Evolutionary conservation across 2,888 invertebrate species (phyloP).

Genomic region (Catocala sponsa): DNA sequence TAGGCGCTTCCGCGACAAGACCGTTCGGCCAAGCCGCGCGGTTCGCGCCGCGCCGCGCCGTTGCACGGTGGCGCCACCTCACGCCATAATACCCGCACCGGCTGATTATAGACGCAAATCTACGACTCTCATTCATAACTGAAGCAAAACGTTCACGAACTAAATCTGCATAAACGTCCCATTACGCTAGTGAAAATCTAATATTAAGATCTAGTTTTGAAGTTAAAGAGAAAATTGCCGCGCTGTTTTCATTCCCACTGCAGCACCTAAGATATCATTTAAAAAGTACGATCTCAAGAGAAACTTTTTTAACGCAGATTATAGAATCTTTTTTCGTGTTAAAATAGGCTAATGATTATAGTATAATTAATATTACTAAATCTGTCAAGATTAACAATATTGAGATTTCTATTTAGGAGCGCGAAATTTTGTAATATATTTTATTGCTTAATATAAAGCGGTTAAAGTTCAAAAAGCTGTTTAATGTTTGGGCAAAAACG

Average conservation of each 20-base stretch:
- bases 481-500: constrained; percentile 43
- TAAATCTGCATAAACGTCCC: constrained; percentile 81
- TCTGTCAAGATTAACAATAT: constrained; percentile 14
- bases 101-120: constrained; percentile 76
- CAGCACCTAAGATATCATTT: constrained; percentile 17
- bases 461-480: constrained; percentile 52
- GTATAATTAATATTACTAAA: constrained; percentile 14
- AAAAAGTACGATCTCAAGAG: constrained; percentile 20
- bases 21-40: constrained; percentile 29
- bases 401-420: neutral
- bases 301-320: constrained; percentile 6
- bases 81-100: constrained; percentile 46
- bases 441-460: constrained; percentile 26
- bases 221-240: constrained; percentile 57
- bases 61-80: constrained; percentile 26
- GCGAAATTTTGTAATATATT: constrained; percentile 15
- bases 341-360: constrained; percentile 5
- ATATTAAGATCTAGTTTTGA: constrained; percentile 64
- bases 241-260: constrained; percentile 29
- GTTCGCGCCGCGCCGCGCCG: constrained; percentile 24
- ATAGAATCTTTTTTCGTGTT: constrained; percentile 1
- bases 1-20: constrained; percentile 64
- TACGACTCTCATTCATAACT: constrained; percentile 79
- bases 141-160: constrained; percentile 71
- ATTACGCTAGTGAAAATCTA: constrained; percentile 70